These are phyloP conservation scores for Mythimna albipuncta DNA, from an alignment of 2,888 invertebrate species.

Conservation along the genomic window DNA sequence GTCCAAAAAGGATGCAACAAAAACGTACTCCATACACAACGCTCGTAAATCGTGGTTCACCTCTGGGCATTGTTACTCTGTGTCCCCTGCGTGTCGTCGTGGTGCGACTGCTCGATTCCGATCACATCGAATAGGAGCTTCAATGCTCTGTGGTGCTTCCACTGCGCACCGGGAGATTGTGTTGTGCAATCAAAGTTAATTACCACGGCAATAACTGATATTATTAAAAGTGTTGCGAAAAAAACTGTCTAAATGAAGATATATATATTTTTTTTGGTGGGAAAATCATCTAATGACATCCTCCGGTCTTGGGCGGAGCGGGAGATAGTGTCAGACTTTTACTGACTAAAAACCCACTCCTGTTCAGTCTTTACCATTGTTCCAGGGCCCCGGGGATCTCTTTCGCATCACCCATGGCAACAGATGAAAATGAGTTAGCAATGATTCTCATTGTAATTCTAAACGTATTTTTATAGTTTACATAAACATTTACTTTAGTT, in stretches of 20 bases:
- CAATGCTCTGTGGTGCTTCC: slow-evolving; percentile 64
- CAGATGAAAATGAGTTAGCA: neutral
- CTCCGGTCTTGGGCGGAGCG: too few species aligned
- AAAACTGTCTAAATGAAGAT: neutral
- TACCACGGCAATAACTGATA: slow-evolving; percentile 61
- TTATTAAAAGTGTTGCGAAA: slow-evolving; percentile 51
- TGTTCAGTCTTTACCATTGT: too few species aligned
- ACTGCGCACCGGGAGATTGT: slow-evolving; percentile 71
- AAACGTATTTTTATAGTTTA: neutral
- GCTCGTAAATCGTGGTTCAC: slow-evolving; percentile 64
- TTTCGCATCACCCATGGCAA: too few species aligned
- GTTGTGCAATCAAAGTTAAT: slow-evolving; percentile 71
- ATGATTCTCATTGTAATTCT: neutral
- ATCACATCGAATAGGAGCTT: slow-evolving; percentile 74
- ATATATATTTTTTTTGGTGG: too few species aligned
- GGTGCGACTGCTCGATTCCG: slow-evolving; percentile 68
- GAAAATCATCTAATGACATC: too few species aligned
- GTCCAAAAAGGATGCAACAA: slow-evolving; percentile 66
- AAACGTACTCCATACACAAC: slow-evolving; percentile 62
- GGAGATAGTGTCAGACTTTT: too few species aligned
- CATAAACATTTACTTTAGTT: neutral
- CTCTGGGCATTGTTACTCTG: slow-evolving; percentile 70
- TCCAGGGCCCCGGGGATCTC: too few species aligned
- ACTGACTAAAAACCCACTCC: too few species aligned
- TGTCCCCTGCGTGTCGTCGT: slow-evolving; percentile 77